Conservation (phyloP, 2,113 vertebrate species). For the Rhagologus leucostigma region DNA sequence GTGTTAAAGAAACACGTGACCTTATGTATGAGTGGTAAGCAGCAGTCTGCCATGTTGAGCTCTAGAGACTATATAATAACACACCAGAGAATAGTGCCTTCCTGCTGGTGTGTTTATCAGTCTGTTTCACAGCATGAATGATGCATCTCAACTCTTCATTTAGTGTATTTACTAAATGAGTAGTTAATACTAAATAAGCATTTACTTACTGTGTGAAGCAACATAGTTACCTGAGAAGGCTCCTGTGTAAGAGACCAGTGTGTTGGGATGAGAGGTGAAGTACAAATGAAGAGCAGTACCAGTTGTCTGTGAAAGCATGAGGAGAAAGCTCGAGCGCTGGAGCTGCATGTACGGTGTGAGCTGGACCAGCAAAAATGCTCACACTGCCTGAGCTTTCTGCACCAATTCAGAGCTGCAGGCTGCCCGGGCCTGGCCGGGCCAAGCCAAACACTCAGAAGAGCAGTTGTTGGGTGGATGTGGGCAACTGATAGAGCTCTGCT, state of each 20-base stretch:
- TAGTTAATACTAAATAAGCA: background rate
- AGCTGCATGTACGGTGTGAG: accelerated
- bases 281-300: background rate
- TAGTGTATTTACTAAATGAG: background rate
- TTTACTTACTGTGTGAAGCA: background rate
- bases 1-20: background rate
- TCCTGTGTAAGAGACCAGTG: background rate
- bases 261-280: background rate
- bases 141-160: background rate
- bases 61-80: background rate
- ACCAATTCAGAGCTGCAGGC: background rate
- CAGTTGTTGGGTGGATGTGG: background rate
- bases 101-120: background rate
- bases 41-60: background rate
- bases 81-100: background rate
- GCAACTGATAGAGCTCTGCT: background rate
- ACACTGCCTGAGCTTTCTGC: background rate
- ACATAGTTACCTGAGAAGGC: background rate
- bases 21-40: background rate
- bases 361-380: background rate
- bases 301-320: background rate
- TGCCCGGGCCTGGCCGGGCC: background rate
- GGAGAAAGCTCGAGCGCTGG: accelerated
- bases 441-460: background rate
- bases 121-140: background rate